A percentile compares a stretch with the other conserved stretches of the same genome.
These are phyloP conservation scores for Myotis vivesi DNA, from an alignment of 2,797 vertebrate genomes.

Conservation along the genomic window DNA sequence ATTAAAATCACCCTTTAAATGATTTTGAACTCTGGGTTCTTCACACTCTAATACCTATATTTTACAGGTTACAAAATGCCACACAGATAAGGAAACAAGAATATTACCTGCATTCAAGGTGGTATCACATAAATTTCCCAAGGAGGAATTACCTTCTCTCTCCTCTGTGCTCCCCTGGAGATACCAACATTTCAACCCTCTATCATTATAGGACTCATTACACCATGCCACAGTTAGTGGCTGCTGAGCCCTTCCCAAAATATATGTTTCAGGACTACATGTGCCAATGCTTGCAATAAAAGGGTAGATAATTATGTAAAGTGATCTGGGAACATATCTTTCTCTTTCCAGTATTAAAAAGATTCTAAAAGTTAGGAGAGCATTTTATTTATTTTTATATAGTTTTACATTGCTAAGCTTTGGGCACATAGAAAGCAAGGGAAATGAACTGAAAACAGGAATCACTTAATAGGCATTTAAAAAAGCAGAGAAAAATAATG, in stretches of 20 bases:
- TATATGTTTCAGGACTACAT: background rate
- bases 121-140: background rate
- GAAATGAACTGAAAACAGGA: background rate
- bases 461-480: background rate
- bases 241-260: background rate
- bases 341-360: background rate
- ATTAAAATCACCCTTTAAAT: slow-evolving; percentile 76
- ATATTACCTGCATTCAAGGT: background rate
- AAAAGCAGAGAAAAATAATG: background rate
- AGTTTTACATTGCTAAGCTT: background rate
- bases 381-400: background rate
- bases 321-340: background rate
- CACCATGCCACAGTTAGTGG: background rate
- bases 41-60: background rate
- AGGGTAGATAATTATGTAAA: background rate
- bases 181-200: background rate
- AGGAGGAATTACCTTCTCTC: background rate
- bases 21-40: background rate
- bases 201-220: background rate
- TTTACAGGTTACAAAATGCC: background rate
- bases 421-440: background rate
- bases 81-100: background rate
- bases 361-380: background rate
- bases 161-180: background rate
- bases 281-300: background rate